Base-by-base conservation (phyloP, 2,797 vertebrate species). In the Etheostoma perlongum region DNA sequence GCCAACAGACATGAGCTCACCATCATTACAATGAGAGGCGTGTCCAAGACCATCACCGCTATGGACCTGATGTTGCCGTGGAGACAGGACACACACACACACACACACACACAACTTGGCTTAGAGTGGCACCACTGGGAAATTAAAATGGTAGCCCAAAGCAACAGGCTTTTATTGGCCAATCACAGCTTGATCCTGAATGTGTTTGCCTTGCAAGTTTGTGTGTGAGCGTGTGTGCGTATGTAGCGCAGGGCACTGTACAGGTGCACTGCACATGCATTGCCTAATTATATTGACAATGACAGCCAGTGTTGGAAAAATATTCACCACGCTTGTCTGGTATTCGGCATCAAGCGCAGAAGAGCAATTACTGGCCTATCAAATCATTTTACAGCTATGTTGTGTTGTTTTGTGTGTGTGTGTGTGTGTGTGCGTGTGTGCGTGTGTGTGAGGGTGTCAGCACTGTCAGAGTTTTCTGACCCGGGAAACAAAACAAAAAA, bases 1-100 rank as follows among this genome's bases (percentile, higher is more conserved):
- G 82, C 91, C 88, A 78, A 87, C 85, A 93, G 89, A 92, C 92
- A 88, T 92, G 88, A 93, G 90, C 87, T 93, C 93, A 92, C 86
- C 81, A 48, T 89, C 87, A 83, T 87, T 81, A 89, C 88, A 91
- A 91, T 90, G 85, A 84, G 85, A 84, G 94, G 93, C 59, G 91
- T 89, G 92, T 89, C 86, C 80, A 74, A 48, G 75, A 68, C 78
- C 16, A 67, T 71, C 77, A 77, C 77, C 67, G 74, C 84, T 60
- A 67, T 61, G 73, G 87, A 82, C 84, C 73, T 74, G 74, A 76
- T 61, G 92, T 95, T 91, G 84, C 92, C 68, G 78, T 94, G 93
- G 94, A 90, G 89, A 94, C 90, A 44, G 72, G 63, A 76, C 68
- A 82, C 51, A 62, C 79, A 81, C 81, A 83, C 67, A 82, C 72